Evolutionary conservation across 2,797 vertebrate species (phyloP), one percentile per base, ranked within the genome.

Genomic region (Phataginus tricuspis): DNA sequence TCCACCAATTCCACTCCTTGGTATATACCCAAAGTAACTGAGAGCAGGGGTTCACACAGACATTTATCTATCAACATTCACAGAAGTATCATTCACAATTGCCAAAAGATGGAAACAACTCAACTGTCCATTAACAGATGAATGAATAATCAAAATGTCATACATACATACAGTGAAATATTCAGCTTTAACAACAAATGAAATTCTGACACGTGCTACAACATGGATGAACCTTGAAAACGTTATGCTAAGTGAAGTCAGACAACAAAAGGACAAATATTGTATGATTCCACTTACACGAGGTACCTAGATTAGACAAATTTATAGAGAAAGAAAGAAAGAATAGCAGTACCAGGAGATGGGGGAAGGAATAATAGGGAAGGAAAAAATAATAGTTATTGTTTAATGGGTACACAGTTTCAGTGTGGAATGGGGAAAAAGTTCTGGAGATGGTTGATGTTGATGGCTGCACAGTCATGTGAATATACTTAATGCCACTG

Each of bases 171-270:
- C 39, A 72, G 39, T 39, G 25, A 34, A 82, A 78, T 39, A 61
- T n/a, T 79, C 68, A 45, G 37, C 37, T 21, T 95, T 92, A 72
- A 51, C 90, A 85, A 91, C 55, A 75, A 89, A 29, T 61, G 55
- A 79, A 89, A 59, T 89, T 64, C 63, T 90, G 57, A 83, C 23
- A 94, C 3, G 37, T 29, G 71, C 37, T 71, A 84, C 61, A 86
- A 75, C 7, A 85, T 53, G 4, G 29, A 64, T 59, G 8, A 86
- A 39, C 18, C 21, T 16, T 51, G 49, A 89, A 82, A 91, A 84
- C 27, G 80, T 53, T 49, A 57, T 77, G 23, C 49, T 55, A 79
- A 74, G 34, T 90, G 37, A 87, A 64, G 18, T 37, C 11, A 85
- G n/a, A 85, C 15, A 51, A 51, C 31, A 77, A 72, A 80, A 96